Percentiles rank a stretch among this genome's conserved stretches.
These are phyloP conservation scores for Poeciliopsis turneri DNA, from an alignment of 2,797 vertebrate genomes.

Conservation along the genomic window DNA sequence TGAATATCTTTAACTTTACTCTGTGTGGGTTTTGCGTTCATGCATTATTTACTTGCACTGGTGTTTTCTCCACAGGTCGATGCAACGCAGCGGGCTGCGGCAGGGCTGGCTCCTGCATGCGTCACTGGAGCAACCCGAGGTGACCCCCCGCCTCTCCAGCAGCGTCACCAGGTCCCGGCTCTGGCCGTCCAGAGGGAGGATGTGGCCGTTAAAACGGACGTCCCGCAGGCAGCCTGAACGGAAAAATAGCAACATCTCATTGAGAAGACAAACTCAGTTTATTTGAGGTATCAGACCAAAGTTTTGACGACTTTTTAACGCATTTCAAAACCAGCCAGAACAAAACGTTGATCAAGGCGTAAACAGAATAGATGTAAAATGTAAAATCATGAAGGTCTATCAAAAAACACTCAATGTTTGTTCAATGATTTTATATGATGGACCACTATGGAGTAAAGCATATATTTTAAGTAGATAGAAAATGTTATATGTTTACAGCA, in stretches of 20 bases:
- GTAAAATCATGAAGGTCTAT: neutral
- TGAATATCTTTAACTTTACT: neutral
- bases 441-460: too few species aligned
- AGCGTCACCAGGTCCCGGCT: slow-evolving; percentile 75
- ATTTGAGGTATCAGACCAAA: neutral
- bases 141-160: slow-evolving; percentile 77
- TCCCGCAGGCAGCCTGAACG: slow-evolving; percentile 85
- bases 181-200: slow-evolving; percentile 82
- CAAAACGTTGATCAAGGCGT: neutral
- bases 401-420: neutral
- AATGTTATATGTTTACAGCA: too few species aligned
- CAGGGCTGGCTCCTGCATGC: slow-evolving; percentile 85
- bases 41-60: slow-evolving; percentile 81
- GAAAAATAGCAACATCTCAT: neutral
- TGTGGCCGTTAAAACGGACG: slow-evolving; percentile 82
- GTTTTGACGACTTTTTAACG: neutral
- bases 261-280: neutral
- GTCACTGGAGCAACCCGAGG: slow-evolving; percentile 81
- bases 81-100: slow-evolving; percentile 81
- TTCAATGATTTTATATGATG: too few species aligned
- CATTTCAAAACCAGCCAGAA: neutral
- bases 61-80: slow-evolving; percentile 88
- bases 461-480: too few species aligned
- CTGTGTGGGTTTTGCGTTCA: neutral
- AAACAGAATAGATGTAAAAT: neutral